These are phyloP conservation scores for Phodopus roborovskii DNA, from an alignment of 2,113 vertebrate genomes.

Conservation along the genomic window DNA sequence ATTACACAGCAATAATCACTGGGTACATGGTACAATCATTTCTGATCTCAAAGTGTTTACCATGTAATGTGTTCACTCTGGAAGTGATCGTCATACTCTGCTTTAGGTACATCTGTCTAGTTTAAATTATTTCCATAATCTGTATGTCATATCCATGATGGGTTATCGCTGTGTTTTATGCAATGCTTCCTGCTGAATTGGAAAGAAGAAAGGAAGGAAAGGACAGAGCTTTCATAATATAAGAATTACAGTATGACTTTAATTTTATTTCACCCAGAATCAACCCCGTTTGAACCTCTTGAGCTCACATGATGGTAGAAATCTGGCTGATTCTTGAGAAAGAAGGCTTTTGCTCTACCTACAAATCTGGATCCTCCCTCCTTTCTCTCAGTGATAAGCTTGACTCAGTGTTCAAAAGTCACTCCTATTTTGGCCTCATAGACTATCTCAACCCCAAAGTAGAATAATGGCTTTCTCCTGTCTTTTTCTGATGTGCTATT, in stretches of 20 bases:
- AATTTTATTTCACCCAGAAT: background rate
- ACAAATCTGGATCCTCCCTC: background rate
- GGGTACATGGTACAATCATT: background rate
- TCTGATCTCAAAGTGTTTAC: background rate
- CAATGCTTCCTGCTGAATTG: background rate
- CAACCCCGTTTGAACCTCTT: background rate
- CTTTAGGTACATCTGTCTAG: background rate
- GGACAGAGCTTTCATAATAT: background rate
- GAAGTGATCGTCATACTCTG: background rate
- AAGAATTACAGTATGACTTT: background rate
- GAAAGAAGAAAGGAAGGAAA: background rate
- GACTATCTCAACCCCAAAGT: background rate
- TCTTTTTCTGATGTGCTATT: background rate
- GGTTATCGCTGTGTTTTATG: background rate
- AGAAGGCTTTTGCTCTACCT: background rate
- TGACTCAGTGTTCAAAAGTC: background rate
- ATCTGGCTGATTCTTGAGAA: background rate
- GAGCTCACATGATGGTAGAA: background rate
- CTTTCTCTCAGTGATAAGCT: background rate
- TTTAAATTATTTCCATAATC: background rate
- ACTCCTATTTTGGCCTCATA: too few relatives aligned
- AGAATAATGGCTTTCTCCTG: background rate
- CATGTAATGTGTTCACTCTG: background rate
- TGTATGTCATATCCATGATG: background rate
- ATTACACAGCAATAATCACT: background rate